These are phyloP conservation scores for Sylvia borin DNA, from an alignment of 2,797 vertebrate species.

Conservation along the genomic window DNA sequence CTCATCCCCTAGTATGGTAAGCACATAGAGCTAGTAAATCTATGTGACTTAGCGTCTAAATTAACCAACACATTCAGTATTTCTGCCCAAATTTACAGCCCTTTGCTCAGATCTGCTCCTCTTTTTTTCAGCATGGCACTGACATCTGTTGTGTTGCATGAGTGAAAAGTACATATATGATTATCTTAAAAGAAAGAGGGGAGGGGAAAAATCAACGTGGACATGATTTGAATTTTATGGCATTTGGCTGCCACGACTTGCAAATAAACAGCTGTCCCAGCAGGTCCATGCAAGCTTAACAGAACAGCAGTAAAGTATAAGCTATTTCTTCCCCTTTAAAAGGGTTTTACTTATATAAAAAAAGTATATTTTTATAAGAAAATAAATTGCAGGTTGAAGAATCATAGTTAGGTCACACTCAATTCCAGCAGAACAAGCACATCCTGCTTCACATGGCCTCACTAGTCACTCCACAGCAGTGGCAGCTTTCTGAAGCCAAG, in stretches of 20 bases:
- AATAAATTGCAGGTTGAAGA: not conserved
- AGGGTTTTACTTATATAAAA: not conserved
- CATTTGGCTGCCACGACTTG: not conserved
- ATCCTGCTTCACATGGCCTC: conserved; percentile 17
- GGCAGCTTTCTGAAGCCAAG: conserved; percentile 37
- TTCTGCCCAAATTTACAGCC: not conserved
- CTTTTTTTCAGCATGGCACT: not conserved
- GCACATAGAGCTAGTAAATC: not conserved
- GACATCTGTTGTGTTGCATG: not conserved
- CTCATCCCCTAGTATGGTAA: not conserved
- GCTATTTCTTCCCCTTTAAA: not conserved
- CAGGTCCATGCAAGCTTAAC: conserved; percentile 12
- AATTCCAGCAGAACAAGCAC: conserved; percentile 15
- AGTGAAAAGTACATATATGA: not conserved
- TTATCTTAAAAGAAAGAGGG: not conserved
- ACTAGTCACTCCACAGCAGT: not conserved
- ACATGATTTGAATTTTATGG: conserved; percentile 28
- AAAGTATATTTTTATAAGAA: not conserved
- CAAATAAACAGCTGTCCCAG: conserved; percentile 38
- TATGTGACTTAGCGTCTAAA: not conserved
- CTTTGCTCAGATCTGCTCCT: not conserved
- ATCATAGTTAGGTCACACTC: not conserved
- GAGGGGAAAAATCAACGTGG: not conserved
- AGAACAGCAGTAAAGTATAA: not conserved
- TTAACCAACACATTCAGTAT: not conserved